These are phyloP conservation scores for Elgaria multicarinata DNA, from an alignment of 2,113 vertebrate species.

Conservation along the genomic window DNA sequence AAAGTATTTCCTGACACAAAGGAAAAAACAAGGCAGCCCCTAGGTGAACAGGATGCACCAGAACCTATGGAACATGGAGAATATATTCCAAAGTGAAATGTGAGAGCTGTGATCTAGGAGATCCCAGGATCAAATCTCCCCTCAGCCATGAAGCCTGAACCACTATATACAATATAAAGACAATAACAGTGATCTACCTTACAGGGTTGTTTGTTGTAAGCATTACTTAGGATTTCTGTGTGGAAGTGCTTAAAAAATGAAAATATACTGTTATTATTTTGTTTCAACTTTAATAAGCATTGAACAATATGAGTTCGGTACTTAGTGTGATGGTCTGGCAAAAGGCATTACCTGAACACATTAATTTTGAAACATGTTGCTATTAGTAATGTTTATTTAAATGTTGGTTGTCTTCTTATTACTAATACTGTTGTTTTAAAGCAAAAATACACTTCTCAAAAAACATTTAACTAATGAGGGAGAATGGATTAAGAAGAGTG, in stretches of 20 bases:
- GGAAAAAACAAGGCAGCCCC: not conserved
- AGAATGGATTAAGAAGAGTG: not conserved
- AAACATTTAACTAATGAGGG: not conserved
- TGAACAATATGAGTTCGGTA: not conserved
- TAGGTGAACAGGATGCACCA: not conserved
- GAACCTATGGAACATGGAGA: not conserved
- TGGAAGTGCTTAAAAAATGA: not conserved
- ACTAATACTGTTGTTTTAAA: constrained; percentile 25
- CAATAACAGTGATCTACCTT: not conserved
- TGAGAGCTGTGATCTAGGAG: not conserved
- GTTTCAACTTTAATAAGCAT: not conserved
- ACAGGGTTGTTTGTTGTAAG: not conserved
- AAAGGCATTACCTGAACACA: not conserved
- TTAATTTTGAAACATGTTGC: not conserved
- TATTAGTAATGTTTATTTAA: constrained; percentile 3
- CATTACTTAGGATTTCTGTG: not conserved
- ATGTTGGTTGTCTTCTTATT: not conserved
- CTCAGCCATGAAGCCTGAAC: not conserved
- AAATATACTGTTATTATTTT: not conserved
- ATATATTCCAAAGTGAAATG: not conserved
- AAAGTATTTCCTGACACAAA: not conserved
- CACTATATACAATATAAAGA: not conserved
- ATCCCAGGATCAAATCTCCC: not conserved
- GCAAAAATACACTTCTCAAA: constrained; percentile 3
- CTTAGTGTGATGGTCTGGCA: not conserved